These are phyloP conservation scores for Drosophila ohnishii DNA, from an alignment of 1,140 invertebrate genomes.

Conservation along the genomic window DNA sequence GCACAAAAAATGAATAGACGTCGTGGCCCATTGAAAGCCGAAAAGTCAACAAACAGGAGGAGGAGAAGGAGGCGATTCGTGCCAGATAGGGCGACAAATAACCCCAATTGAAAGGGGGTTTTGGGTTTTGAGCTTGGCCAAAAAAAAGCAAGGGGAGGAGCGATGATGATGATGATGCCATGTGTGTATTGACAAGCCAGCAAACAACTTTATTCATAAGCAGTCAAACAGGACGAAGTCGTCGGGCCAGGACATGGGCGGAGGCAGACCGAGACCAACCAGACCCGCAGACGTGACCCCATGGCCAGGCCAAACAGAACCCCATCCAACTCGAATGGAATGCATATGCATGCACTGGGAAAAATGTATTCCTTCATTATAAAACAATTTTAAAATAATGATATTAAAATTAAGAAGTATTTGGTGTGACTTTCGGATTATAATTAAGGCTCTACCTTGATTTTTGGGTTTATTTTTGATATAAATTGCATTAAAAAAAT, in stretches of 20 bases:
- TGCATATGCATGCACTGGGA: conserved; percentile 27
- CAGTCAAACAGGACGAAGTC: conserved; percentile 54
- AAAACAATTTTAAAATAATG: background rate
- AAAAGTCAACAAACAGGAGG: conserved; percentile 70
- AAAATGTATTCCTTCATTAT: background rate
- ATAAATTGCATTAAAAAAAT: too few relatives aligned
- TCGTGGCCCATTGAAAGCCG: conserved; percentile 68
- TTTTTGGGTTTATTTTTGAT: too few relatives aligned
- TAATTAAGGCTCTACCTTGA: fast-evolving
- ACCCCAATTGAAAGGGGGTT: conserved; percentile 74
- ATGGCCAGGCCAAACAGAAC: conserved; percentile 53
- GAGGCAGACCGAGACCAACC: conserved; percentile 8
- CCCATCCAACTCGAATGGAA: conserved; percentile 15
- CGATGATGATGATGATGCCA: conserved; percentile 36
- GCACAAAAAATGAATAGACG: conserved; percentile 78
- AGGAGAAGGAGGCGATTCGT: conserved; percentile 36
- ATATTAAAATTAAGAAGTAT: background rate
- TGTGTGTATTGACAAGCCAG: conserved; percentile 72
- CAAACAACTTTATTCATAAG: conserved; percentile 81
- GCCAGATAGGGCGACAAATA: conserved; percentile 78
- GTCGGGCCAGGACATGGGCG: conserved; percentile 29
- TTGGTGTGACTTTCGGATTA: background rate
- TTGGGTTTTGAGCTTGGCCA: background rate
- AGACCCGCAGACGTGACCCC: conserved; percentile 61
- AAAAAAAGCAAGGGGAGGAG: background rate